Evolutionary conservation across 2,888 invertebrate species (phyloP), one percentile per base, ranked within the genome.

Genomic region (Liodrosophila aerea): DNA sequence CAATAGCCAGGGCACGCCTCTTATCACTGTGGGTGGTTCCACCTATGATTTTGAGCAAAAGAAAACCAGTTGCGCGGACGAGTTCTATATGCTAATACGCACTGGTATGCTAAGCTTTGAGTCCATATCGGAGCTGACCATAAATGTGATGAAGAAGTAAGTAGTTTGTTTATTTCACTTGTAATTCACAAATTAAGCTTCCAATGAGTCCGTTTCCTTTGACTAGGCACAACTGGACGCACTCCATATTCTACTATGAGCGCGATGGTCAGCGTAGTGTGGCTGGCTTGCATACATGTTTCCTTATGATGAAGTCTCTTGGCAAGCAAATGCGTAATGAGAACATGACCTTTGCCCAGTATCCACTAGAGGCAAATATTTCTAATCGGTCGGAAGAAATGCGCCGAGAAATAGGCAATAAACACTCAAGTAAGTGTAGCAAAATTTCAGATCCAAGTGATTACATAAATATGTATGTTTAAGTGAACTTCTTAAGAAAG

Each of bases 1-100:
- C 11, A 94, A 94, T 30, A 92, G 92, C 22, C 93, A 94, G 5
- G 94, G 94, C 7, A 93, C 93, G 0, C 96, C 97, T 0, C 89
- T 96, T 9, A 91, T 97, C 47, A 95, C 96, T 0, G 94, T 95
- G 0, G 96, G 96, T 0, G 97, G 95, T 0, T 93, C 95, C 60
- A 94, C 95, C 0, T 94, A 92, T 76, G 96, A 96, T 89, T 97
- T 96, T 87, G 93, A 94, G 22, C 91, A 91, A 49, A 91, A 92
- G 12, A 96, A 96, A 87, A 93, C 92, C 1, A 90, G 91, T 1
- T 94, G 94, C 76, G 89, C 91, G 0, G 92, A 95, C 72, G 96
- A 97, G 88, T 96, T 94, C 88, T 95, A 94, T 86, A 94, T 96
- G 93, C 91, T 95, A 30, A 92, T 95, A 2, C 92, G 96, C 52